Conservation (phyloP, 2,797 vertebrate species). For the Austrolebias charrua region DNA sequence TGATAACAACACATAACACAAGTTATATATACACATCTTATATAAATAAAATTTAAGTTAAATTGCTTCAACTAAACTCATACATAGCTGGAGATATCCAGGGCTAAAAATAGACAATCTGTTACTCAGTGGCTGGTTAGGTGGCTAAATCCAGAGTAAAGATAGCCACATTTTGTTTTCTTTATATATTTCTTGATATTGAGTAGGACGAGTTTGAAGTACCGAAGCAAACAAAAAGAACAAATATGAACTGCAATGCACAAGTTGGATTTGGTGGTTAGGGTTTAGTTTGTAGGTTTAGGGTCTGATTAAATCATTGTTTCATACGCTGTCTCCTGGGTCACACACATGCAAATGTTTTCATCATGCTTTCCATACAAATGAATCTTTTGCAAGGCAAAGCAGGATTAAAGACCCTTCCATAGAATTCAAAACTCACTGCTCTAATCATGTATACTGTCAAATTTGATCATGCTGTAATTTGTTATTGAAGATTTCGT, state of each 20-base stretch:
- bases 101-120: too few relatives aligned
- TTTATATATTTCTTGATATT: neutral
- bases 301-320: neutral
- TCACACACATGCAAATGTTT: slow-evolving; percentile 13
- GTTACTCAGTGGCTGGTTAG: too few relatives aligned
- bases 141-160: too few relatives aligned
- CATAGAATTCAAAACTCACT: neutral
- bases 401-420: slow-evolving; percentile 1
- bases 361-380: slow-evolving; percentile 23
- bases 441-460: neutral
- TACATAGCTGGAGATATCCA: too few relatives aligned
- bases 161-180: neutral
- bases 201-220: neutral
- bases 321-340: slow-evolving; percentile 6
- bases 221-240: neutral
- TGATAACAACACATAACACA: too few relatives aligned
- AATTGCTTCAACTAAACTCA: too few relatives aligned
- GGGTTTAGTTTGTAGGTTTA: neutral
- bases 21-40: too few relatives aligned
- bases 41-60: too few relatives aligned
- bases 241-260: neutral
- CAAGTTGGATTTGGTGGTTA: neutral
- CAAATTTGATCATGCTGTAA: neutral
- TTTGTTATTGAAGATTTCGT: neutral
- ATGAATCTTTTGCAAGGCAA: slow-evolving; percentile 49